Conservation (phyloP, 2,113 vertebrate genomes). For the Sitta europaea region DNA sequence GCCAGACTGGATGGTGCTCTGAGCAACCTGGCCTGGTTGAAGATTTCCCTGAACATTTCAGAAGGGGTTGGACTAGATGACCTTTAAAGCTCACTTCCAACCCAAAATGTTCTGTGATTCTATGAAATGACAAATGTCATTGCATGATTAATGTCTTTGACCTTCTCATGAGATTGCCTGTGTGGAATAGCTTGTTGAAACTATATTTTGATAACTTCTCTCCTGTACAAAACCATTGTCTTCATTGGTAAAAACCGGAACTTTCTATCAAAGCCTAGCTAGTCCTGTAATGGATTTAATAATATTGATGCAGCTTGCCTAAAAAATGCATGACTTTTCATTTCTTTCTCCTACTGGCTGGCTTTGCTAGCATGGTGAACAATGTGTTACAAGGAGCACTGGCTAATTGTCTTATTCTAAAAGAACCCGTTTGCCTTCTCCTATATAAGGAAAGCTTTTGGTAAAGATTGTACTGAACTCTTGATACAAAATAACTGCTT, state of each 20-base stretch:
- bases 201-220: not conserved
- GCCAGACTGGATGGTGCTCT: not conserved
- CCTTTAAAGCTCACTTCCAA: not conserved
- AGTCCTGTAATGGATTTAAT: not conserved
- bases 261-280: not conserved
- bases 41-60: not conserved
- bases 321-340: not conserved
- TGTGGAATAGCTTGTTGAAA: not conserved
- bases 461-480: not conserved
- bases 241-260: not conserved
- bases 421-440: not conserved
- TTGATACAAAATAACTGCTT: not conserved
- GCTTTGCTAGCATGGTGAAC: not conserved
- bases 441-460: not conserved
- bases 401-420: not conserved
- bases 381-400: not conserved
- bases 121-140: not conserved
- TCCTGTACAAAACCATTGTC: not conserved
- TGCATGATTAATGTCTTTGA: not conserved
- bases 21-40: not conserved
- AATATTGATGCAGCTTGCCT: not conserved
- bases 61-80: not conserved
- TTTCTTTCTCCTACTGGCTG: not conserved
- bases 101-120: not conserved
- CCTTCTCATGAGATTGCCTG: not conserved